Base-by-base conservation (phyloP, 2,888 invertebrate genomes). In the Ectropis crepuscularia region DNA sequence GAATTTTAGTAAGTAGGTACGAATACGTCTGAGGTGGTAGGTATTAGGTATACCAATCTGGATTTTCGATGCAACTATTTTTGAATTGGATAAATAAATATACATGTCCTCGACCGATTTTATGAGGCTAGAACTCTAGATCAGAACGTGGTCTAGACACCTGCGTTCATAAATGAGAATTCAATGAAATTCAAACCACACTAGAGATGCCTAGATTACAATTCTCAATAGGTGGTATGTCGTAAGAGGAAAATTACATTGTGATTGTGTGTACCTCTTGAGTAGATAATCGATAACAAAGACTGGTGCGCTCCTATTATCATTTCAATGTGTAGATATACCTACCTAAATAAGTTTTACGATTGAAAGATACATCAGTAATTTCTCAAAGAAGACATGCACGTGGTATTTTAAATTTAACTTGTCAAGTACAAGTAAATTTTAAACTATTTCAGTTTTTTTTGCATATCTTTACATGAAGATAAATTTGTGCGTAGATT, bases 121-220 rank as follows among this genome's bases (percentile, higher is more conserved):
- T 61, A 69, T 60, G 63, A 67, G 65, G 65, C 39, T 64, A 47
- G 64, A 68, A 65, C 65, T 67, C 46, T 65, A 57, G 65, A 70
- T 72, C 54, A 63, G 49, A 66, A 61, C 60, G 61, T 61, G 63
- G 50, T 55, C 63, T 55, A 68, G 58, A 68, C 72, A 72, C 70
- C 72, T 72, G 72, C 66, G 65, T 43, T 59, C 42, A 53, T 39
- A 69, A 68, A 70, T 70, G 60, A 60, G 63, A 64, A 69, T 65
- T 68, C 67, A 69, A 69, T 68, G 60, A 65, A 65, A 66, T 70
- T 69, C 68, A 72, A 64, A 64, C 28, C 16, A 47, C 41, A 43
- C 51, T 50, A 51, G 39, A 60, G 43, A 57, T 61, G 57, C 53
- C 39, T 65, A 61, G 55, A 57, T 60, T 57, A 55, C 45, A 54